A percentile compares a stretch with the other conserved stretches of the same genome.
Conservation (phyloP, 2,113 vertebrate species). For the Manacus vitellinus region DNA sequence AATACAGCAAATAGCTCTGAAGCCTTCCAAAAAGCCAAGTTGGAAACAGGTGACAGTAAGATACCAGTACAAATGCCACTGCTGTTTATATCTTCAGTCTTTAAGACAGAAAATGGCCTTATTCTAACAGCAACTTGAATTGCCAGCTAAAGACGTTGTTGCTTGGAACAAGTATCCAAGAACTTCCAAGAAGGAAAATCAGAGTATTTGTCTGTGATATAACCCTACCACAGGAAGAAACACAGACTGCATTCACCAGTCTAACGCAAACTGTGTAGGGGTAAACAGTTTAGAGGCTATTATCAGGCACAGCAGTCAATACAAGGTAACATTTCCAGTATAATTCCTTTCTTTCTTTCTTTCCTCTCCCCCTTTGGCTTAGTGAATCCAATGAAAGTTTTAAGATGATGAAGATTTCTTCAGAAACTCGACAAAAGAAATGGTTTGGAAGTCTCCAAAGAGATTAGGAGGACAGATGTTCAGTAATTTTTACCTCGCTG, state of each 20-base stretch:
- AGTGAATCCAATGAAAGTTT: neutral
- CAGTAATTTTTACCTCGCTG: neutral
- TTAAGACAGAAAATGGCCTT: neutral
- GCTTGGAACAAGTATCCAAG: neutral
- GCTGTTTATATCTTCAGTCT: neutral
- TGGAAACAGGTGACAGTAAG: neutral
- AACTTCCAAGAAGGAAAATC: neutral
- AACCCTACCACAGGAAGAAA: neutral
- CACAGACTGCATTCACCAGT: neutral
- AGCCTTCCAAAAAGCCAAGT: neutral
- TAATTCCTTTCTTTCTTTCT: neutral
- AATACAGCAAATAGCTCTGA: neutral
- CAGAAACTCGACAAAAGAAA: slow-evolving; percentile 6
- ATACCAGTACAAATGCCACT: neutral
- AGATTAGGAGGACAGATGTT: neutral
- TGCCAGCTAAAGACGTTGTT: neutral
- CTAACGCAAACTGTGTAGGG: neutral
- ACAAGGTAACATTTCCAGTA: neutral
- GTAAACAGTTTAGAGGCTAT: neutral
- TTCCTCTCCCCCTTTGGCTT: neutral
- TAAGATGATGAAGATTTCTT: slow-evolving; percentile 30
- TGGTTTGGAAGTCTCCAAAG: neutral
- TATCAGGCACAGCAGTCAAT: neutral
- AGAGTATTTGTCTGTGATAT: neutral
- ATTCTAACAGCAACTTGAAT: neutral